Percentiles rank a stretch among this genome's conserved stretches.
These are phyloP conservation scores for Symphodus melops DNA, from an alignment of 2,113 vertebrate genomes.

Conservation along the genomic window DNA sequence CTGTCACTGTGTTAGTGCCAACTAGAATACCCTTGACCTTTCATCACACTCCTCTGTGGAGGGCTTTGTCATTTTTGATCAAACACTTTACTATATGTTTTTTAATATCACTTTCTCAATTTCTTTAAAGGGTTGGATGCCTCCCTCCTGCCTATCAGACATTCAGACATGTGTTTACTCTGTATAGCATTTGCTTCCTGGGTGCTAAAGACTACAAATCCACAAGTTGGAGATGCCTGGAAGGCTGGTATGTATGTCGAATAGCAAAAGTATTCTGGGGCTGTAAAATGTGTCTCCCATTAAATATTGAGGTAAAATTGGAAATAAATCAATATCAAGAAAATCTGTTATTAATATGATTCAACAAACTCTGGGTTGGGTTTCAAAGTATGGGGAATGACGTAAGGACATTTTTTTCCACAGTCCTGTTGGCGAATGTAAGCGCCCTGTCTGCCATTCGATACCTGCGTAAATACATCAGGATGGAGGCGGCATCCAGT, in stretches of 20 bases:
- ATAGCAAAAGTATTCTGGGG: no score
- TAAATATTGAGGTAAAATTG: background rate
- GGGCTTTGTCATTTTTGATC: background rate
- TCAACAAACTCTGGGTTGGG: background rate
- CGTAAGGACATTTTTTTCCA: conserved; percentile 34
- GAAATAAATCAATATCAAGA: background rate
- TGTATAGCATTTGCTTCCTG: conserved; percentile 96
- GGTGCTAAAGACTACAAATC: conserved; percentile 91
- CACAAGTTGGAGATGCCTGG: conserved; percentile 92
- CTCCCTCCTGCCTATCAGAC: conserved; percentile 76
- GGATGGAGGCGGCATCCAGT: conserved; percentile 46
- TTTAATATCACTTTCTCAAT: background rate
- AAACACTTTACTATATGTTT: background rate
- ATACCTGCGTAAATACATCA: conserved; percentile 87
- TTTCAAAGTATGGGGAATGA: background rate
- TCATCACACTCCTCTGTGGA: background rate
- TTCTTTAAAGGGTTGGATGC: conserved; percentile 71
- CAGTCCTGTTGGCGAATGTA: conserved; percentile 93
- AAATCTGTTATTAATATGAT: background rate
- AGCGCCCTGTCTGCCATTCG: conserved; percentile 93
- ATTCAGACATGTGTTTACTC: conserved; percentile 92
- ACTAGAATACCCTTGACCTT: conserved; percentile 10
- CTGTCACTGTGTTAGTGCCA: conserved; percentile 34
- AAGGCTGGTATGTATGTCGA: conserved; percentile 87
- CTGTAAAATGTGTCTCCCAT: background rate